Percentiles rank a stretch among this genome's conserved stretches.
Conservation (phyloP, 2,113 vertebrate genomes). For the Hassar affinis region DNA sequence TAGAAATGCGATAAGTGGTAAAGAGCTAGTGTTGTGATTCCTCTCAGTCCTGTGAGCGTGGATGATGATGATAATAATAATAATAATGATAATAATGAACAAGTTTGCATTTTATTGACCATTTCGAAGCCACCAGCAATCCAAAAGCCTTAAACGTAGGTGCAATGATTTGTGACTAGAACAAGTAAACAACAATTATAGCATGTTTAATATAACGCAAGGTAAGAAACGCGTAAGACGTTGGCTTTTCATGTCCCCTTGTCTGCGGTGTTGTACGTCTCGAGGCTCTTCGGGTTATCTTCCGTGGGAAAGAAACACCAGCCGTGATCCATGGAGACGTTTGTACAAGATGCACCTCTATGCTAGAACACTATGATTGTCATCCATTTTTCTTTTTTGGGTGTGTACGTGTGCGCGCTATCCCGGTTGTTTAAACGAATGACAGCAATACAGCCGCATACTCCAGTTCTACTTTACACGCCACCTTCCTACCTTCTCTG, state of each 20-base stretch:
- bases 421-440: slow-evolving; percentile 22
- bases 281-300: neutral
- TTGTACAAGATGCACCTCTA: neutral
- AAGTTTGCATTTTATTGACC: neutral
- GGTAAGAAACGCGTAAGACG: neutral
- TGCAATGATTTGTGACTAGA: neutral
- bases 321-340: neutral
- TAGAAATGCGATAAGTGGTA: neutral
- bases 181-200: neutral
- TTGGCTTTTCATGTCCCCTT: neutral
- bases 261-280: neutral
- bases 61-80: neutral
- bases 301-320: neutral
- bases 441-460: slow-evolving; percentile 46
- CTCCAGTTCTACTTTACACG: slow-evolving; percentile 26
- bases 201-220: slow-evolving; percentile 7
- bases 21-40: neutral
- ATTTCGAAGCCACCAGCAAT: slow-evolving; percentile 15
- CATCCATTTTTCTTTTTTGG: neutral
- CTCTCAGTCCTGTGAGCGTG: neutral
- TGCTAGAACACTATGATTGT: neutral
- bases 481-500: neutral
- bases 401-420: neutral
- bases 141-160: slow-evolving; percentile 20
- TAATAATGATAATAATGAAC: neutral